These are phyloP conservation scores for Leptoteleia sp. DNA, from an alignment of 1,140 invertebrate species.

Conservation along the genomic window DNA sequence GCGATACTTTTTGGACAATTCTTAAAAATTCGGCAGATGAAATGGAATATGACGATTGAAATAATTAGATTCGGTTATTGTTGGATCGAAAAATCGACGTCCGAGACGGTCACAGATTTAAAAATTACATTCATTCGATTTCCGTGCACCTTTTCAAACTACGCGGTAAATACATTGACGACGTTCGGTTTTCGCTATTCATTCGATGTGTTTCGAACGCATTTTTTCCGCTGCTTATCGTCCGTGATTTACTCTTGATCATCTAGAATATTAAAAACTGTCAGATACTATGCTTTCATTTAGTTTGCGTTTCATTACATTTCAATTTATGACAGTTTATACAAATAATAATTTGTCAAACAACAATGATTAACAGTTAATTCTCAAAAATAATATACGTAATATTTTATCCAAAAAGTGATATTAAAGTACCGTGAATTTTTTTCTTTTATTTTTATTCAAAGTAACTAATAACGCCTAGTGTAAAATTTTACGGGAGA, in stretches of 20 bases:
- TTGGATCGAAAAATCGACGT: conserved; percentile 53
- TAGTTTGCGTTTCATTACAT: too few species aligned
- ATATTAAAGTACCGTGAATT: too few species aligned
- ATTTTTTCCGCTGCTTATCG: conserved; percentile 54
- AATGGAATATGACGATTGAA: conserved; percentile 63
- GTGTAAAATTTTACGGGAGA: conserved; percentile 8
- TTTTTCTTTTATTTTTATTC: too few species aligned
- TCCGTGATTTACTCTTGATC: conserved; percentile 39
- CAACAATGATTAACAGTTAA: too few species aligned
- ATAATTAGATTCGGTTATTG: conserved; percentile 70
- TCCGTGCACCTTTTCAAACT: conserved; percentile 61
- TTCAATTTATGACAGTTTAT: too few species aligned
- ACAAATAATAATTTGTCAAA: too few species aligned
- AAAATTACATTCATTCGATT: conserved; percentile 70
- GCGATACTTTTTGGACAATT: conserved; percentile 29
- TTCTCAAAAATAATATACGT: too few species aligned
- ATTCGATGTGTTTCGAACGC: conserved; percentile 38
- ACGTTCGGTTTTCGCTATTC: conserved; percentile 35
- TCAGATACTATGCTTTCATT: too few species aligned
- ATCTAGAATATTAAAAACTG: conserved; percentile 26
- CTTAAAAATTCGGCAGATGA: conserved; percentile 10
- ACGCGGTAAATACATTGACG: conserved; percentile 46
- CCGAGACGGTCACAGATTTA: conserved; percentile 69
- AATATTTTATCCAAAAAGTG: too few species aligned
- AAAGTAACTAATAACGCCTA: conserved; percentile 13